Conservation (phyloP, 2,888 invertebrate genomes). For the Eristalis intricaria region DNA sequence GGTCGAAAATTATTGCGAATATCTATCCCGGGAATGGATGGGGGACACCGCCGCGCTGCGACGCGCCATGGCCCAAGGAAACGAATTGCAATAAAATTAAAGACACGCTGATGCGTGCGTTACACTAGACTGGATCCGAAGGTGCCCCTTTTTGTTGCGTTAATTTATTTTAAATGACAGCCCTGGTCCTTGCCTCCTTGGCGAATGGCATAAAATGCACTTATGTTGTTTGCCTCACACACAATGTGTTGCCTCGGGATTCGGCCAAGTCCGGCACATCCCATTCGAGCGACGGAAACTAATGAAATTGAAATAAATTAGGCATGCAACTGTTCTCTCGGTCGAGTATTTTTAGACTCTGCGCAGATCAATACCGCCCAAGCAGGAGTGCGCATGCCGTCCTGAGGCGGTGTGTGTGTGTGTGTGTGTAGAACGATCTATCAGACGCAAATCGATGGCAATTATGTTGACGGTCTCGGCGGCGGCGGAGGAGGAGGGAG, state of each 20-base stretch:
- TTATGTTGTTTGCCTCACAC: constrained; percentile 17
- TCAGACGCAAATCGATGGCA: not conserved
- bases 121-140: constrained; percentile 42
- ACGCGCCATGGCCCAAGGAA: not conserved
- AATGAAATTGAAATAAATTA: constrained; percentile 70
- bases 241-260: not conserved
- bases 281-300: constrained; percentile 57
- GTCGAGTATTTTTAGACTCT: constrained; percentile 52
- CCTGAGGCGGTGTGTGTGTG: not conserved
- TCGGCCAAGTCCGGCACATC: constrained; percentile 3
- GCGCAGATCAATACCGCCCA: constrained; percentile 22
- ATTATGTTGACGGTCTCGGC: not conserved
- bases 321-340: constrained; percentile 37
- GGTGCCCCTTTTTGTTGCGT: constrained; percentile 52
- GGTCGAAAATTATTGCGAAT: constrained; percentile 40
- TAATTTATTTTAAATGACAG: constrained; percentile 72
- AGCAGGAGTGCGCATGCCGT: not conserved
- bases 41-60: not conserved
- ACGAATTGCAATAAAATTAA: constrained; percentile 50
- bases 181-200: constrained; percentile 46
- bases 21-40: constrained; percentile 31
- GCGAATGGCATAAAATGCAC: constrained; percentile 50
- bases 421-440: not conserved
- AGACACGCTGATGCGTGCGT: constrained; percentile 51
- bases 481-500: not conserved